A percentile compares a stretch with the other conserved stretches of the same genome.
Conservation (phyloP, 2,113 vertebrate species). For the Brienomyrus brachyistius region DNA sequence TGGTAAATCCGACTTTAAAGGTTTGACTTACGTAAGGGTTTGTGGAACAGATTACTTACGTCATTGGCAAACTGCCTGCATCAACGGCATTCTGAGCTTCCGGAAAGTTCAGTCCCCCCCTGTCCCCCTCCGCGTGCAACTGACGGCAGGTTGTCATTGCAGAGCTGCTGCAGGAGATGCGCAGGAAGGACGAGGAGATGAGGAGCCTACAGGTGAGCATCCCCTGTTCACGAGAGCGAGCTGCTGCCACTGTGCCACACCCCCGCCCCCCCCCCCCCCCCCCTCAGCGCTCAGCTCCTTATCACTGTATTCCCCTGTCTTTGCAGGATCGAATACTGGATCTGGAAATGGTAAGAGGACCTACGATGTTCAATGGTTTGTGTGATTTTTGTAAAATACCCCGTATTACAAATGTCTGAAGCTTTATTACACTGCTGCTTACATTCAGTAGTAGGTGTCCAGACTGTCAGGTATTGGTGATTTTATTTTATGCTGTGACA, state of each 20-base stretch:
- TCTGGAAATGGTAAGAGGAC: slow-evolving; percentile 54
- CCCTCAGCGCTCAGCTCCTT: not conserved
- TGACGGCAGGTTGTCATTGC: slow-evolving; percentile 37
- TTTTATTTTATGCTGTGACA: not conserved
- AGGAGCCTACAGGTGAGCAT: slow-evolving; percentile 71
- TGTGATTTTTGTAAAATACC: not conserved
- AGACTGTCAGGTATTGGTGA: not conserved
- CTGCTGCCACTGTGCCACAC: not conserved
- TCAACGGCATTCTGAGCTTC: not conserved
- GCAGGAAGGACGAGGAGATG: slow-evolving; percentile 79
- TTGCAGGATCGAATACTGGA: slow-evolving; percentile 55
- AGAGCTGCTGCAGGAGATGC: slow-evolving; percentile 74
- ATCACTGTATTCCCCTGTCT: slow-evolving; percentile 22
- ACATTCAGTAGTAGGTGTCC: not conserved
- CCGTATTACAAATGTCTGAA: not conserved
- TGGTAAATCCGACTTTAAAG: not conserved
- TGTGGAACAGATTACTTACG: not conserved
- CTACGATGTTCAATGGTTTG: not conserved
- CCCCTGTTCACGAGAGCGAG: too few relatives aligned
- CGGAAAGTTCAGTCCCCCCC: not conserved
- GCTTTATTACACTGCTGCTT: not conserved
- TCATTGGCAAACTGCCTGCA: not conserved
- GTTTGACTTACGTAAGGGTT: not conserved
- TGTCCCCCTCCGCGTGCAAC: not conserved
- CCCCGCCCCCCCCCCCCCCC: too few relatives aligned